A percentile compares a stretch with the other conserved stretches of the same genome.
phyloP scores from a whole-genome alignment of 2,113 vertebrate species.

The Globicephala melas region DNA sequence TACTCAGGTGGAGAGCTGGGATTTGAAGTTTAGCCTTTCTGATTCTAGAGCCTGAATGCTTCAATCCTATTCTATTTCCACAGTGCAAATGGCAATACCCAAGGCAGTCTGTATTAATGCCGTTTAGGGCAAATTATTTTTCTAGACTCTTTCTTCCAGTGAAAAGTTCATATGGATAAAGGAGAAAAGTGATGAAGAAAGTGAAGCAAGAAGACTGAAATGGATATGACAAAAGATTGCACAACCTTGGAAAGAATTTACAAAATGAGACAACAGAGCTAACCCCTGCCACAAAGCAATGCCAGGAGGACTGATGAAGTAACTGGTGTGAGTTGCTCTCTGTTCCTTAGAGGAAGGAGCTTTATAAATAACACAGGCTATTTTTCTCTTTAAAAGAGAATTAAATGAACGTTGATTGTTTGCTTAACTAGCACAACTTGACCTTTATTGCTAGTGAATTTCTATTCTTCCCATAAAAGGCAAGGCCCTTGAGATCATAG shows the following conservation, averaged over 20 bases:
- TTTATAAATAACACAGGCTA: neutral
- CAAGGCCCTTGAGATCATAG: conserved; percentile 42
- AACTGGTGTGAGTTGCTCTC: neutral
- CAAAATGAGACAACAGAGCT: neutral
- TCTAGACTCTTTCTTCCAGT: neutral
- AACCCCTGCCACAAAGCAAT: neutral
- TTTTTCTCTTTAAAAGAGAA: conserved; percentile 32
- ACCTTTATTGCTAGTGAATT: conserved; percentile 40
- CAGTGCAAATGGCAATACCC: neutral
- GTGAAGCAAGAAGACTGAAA: neutral
- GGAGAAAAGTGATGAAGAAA: neutral
- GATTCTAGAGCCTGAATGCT: neutral
- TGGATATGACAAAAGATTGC: neutral
- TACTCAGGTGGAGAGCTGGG: neutral
- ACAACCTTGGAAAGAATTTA: neutral
- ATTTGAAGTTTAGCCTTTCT: neutral
- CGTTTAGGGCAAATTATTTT: neutral
- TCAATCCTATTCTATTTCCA: neutral
- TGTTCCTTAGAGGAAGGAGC: neutral
- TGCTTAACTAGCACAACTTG: conserved; percentile 55
- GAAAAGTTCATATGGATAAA: neutral
- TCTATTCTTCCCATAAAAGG: neutral
- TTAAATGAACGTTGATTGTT: conserved; percentile 46
- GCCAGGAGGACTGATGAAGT: neutral
- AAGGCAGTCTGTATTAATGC: neutral